Percentiles rank a stretch among this genome's conserved stretches.
Conservation (phyloP, 1,140 invertebrate species). For the Dufourea novaeangliae region DNA sequence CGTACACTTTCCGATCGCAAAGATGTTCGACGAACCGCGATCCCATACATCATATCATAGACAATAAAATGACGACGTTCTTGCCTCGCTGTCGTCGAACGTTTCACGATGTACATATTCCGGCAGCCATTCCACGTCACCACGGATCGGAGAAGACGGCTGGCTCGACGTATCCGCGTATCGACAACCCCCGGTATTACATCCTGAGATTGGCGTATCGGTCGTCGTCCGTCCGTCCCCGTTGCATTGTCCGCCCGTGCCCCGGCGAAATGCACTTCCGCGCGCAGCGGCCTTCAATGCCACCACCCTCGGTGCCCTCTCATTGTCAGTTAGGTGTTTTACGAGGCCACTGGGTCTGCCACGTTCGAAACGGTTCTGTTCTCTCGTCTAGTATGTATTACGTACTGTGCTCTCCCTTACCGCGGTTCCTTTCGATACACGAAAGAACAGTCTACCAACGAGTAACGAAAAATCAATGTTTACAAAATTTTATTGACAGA, state of each 20-base stretch:
- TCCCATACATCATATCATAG: neutral
- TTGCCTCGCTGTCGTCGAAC: neutral
- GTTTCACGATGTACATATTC: neutral
- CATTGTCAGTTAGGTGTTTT: conserved; percentile 54
- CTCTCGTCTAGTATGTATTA: conserved; percentile 41
- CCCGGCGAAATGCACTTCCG: conserved; percentile 39
- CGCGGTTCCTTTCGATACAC: conserved; percentile 39
- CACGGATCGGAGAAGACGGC: neutral
- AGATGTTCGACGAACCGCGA: neutral
- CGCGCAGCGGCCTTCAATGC: neutral
- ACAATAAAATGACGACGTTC: conserved; percentile 18
- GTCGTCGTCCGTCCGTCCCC: conserved; percentile 16
- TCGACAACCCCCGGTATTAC: conserved; percentile 50
- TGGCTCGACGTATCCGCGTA: conserved; percentile 23
- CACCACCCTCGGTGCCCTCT: conserved; percentile 12
- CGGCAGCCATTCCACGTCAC: neutral
- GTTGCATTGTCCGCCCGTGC: conserved; percentile 45
- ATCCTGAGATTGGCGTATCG: conserved; percentile 58
- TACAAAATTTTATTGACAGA: no score
- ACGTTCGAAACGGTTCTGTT: conserved; percentile 25
- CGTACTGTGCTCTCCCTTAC: conserved; percentile 43
- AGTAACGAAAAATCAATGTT: no score
- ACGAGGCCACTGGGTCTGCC: conserved; percentile 38
- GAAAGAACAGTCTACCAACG: no score
- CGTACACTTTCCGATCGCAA: neutral